phyloP scores from a whole-genome alignment of 2,888 invertebrate species.

The Mayetiola destructor region DNA sequence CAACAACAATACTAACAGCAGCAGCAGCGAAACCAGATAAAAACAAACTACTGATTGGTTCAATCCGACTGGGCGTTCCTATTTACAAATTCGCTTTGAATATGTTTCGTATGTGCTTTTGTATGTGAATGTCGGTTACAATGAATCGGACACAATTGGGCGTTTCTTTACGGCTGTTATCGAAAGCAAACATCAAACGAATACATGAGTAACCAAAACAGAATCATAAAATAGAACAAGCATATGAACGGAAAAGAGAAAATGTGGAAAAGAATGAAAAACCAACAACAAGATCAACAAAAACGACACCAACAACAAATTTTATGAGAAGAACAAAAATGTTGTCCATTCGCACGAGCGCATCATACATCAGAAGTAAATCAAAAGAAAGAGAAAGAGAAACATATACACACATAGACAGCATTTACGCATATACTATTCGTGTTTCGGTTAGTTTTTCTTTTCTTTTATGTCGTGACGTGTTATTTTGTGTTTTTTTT shows the following conservation, averaged over 20 bases:
- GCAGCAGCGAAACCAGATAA: not conserved
- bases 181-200: slow-evolving; percentile 12
- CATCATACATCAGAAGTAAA: not conserved
- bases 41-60: slow-evolving; percentile 12
- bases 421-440: slow-evolving; percentile 8
- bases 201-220: slow-evolving; percentile 4
- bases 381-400: no score
- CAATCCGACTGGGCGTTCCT: slow-evolving; percentile 7
- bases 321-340: not conserved
- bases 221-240: slow-evolving; percentile 9
- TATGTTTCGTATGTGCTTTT: slow-evolving; percentile 5
- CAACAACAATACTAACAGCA: not conserved
- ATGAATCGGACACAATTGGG: slow-evolving; percentile 5
- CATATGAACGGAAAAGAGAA: not conserved
- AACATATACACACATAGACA: not conserved
- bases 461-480: not conserved
- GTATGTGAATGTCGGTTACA: slow-evolving; percentile 3
- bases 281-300: not conserved
- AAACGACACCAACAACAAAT: not conserved
- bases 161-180: slow-evolving; percentile 12
- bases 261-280: not conserved
- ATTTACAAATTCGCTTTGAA: slow-evolving; percentile 9
- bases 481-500: not conserved
- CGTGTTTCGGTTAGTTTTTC: not conserved
- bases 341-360: slow-evolving; percentile 8